Evolutionary conservation across 53 echinoderm and acorn worm species (phyloP).

Genomic region (Echinarachnius parma): DNA sequence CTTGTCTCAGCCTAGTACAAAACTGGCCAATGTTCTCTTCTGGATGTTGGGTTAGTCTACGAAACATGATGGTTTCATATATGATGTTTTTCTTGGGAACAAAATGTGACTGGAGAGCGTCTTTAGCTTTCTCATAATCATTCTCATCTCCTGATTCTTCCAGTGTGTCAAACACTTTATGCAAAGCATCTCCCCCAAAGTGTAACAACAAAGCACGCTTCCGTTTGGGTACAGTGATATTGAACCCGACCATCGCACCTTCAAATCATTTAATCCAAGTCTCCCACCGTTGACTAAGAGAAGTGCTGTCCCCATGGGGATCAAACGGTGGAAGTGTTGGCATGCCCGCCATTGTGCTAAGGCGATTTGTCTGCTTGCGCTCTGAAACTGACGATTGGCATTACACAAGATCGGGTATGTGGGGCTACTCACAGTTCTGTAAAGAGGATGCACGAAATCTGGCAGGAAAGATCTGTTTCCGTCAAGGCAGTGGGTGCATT

Average conservation of each 20-base stretch:
- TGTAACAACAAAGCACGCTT: conserved; percentile 57
- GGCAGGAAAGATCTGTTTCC: no score
- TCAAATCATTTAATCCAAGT: conserved; percentile 57
- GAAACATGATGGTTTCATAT: conserved; percentile 64
- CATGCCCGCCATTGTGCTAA: conserved; percentile 37
- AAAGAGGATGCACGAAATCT: no score
- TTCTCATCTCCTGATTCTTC: conserved; percentile 36
- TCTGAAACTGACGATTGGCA: no score
- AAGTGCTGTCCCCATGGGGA: conserved; percentile 33
- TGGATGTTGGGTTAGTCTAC: conserved; percentile 34
- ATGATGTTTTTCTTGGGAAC: conserved; percentile 45
- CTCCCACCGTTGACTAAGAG: conserved; percentile 50
- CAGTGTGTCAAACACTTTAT: conserved; percentile 57
- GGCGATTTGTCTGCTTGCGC: no score
- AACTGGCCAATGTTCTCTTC: conserved; percentile 51
- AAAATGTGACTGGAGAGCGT: conserved; percentile 37
- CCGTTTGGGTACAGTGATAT: conserved; percentile 45
- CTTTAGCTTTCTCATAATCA: conserved; percentile 48
- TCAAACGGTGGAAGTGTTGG: conserved; percentile 50
- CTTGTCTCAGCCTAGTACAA: conserved; percentile 30
- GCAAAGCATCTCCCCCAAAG: conserved; percentile 55
- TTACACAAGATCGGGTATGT: no score
- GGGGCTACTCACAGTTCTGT: no score
- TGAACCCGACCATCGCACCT: conserved; percentile 61
- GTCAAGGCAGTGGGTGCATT: no score